Percentiles rank a stretch among this genome's conserved stretches.
Conservation (phyloP, 2,888 invertebrate species). For the Nudaria mundana region DNA sequence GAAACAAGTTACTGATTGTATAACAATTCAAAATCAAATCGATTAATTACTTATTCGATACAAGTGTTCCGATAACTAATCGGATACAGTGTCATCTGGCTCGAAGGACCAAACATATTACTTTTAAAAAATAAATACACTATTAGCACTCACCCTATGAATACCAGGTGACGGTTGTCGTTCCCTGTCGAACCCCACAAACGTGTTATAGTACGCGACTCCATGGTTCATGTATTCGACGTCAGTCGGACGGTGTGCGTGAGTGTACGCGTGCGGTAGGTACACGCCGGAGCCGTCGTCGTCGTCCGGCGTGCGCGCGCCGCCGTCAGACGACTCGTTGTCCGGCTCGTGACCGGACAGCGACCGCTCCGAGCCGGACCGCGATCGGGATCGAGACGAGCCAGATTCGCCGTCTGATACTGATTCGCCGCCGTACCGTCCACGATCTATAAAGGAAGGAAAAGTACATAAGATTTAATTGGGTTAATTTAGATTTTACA, state of each 20-base stretch:
- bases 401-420: slow-evolving; percentile 83
- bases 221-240: slow-evolving; percentile 79
- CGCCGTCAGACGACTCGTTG: slow-evolving; percentile 88
- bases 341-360: slow-evolving; percentile 88
- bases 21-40: no score
- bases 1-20: no score
- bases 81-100: no score
- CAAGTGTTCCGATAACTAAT: no score
- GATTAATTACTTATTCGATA: no score
- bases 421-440: slow-evolving; percentile 83
- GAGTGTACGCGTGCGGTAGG: slow-evolving; percentile 85
- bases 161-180: slow-evolving; percentile 68
- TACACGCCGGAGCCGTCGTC: slow-evolving; percentile 84
- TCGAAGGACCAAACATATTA: no score
- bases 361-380: slow-evolving; percentile 82
- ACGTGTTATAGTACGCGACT: slow-evolving; percentile 82
- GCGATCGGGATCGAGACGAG: slow-evolving; percentile 85
- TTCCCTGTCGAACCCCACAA: slow-evolving; percentile 80
- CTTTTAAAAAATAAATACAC: no score
- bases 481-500: no score
- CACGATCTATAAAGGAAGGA: slow-evolving; percentile 79
- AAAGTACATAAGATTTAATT: no score
- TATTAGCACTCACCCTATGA: slow-evolving; percentile 70
- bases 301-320: slow-evolving; percentile 84
- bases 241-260: slow-evolving; percentile 67